These are phyloP conservation scores for Drosophila acutilabella DNA, from an alignment of 2,888 invertebrate genomes.

Conservation along the genomic window DNA sequence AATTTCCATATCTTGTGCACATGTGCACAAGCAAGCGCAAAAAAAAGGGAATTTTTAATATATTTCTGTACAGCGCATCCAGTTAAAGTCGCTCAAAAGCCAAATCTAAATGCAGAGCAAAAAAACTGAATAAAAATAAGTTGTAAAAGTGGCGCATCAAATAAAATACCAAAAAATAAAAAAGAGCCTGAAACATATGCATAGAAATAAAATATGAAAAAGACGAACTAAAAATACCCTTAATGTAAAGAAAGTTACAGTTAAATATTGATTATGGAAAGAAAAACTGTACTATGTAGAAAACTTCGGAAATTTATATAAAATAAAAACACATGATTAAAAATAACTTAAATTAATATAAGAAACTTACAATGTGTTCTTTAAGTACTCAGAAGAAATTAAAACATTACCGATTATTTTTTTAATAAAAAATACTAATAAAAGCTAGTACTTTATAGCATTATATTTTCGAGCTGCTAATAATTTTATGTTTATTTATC, in stretches of 20 bases:
- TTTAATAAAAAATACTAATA: too few relatives aligned
- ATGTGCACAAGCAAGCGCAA: constrained; percentile 26
- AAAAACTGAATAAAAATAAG: constrained; percentile 24
- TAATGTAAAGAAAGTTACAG: neutral
- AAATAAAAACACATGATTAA: too few relatives aligned
- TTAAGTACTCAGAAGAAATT: too few relatives aligned
- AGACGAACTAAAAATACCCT: constrained; percentile 3
- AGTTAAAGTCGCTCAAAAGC: constrained; percentile 40
- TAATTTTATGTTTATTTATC: too few relatives aligned
- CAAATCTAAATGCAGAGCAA: constrained; percentile 42
- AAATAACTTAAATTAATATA: too few relatives aligned
- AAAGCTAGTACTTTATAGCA: too few relatives aligned
- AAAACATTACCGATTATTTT: too few relatives aligned
- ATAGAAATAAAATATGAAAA: neutral
- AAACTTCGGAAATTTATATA: too few relatives aligned
- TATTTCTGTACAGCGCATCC: constrained; percentile 19
- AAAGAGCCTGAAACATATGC: constrained; percentile 1
- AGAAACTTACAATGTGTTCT: too few relatives aligned
- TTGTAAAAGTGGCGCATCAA: constrained; percentile 31
- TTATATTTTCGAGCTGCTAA: too few relatives aligned
- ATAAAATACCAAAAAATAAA: constrained; percentile 21
- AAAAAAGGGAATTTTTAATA: constrained; percentile 41
- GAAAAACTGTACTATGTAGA: too few relatives aligned
- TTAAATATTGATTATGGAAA: neutral
- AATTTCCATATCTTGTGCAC: constrained; percentile 65